Percentiles rank a stretch among this genome's conserved stretches.
Conservation (phyloP, 2,888 invertebrate species). For the Eupeodes luniger region DNA sequence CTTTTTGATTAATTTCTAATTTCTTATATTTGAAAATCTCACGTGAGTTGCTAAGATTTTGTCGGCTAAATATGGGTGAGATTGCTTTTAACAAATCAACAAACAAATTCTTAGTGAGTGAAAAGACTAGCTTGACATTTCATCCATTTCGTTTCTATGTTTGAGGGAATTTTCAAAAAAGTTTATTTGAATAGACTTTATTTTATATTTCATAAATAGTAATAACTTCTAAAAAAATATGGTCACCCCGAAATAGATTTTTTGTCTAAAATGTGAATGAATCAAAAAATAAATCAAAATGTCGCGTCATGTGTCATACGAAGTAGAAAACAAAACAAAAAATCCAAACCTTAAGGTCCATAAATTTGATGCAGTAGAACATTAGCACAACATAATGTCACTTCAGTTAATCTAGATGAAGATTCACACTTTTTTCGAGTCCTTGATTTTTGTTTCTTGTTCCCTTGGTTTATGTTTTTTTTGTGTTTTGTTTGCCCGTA, state of each 20-base stretch:
- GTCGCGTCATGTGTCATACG: not conserved
- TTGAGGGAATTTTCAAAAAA: too few relatives aligned
- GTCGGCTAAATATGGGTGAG: too few relatives aligned
- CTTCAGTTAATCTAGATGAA: constrained; percentile 60
- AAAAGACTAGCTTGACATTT: too few relatives aligned
- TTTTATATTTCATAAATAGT: too few relatives aligned
- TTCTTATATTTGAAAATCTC: too few relatives aligned
- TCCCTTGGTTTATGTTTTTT: not conserved
- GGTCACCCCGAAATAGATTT: constrained; percentile 8
- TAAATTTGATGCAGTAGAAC: constrained; percentile 64
- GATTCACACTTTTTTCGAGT: constrained; percentile 15
- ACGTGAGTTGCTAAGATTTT: too few relatives aligned
- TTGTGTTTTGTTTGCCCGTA: constrained; percentile 20
- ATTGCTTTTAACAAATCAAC: too few relatives aligned
- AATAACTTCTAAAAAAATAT: not conserved
- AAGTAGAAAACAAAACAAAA: constrained; percentile 7
- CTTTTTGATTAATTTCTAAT: too few relatives aligned
- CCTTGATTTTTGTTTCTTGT: not conserved
- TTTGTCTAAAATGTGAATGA: not conserved
- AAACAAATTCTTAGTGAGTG: too few relatives aligned
- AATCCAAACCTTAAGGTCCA: constrained; percentile 58
- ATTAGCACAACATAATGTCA: constrained; percentile 71
- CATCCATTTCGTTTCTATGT: too few relatives aligned
- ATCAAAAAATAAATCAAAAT: constrained; percentile 55
- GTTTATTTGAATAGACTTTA: too few relatives aligned